These are phyloP conservation scores for Xestia rhomboidea DNA, from an alignment of 2,888 invertebrate genomes.

Conservation along the genomic window DNA sequence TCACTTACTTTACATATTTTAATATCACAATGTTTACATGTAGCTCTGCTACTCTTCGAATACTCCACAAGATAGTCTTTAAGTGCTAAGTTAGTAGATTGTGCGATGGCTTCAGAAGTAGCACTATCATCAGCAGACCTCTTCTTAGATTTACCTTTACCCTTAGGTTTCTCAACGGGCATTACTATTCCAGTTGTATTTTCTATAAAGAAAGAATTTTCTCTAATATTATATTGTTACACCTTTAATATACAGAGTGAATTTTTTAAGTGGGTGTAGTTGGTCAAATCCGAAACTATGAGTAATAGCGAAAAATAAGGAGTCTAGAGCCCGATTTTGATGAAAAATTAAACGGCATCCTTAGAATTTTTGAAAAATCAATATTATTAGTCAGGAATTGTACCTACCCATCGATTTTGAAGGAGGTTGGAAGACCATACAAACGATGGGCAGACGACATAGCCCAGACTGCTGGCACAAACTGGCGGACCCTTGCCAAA, in stretches of 20 bases:
- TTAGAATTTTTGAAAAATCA: too few species aligned
- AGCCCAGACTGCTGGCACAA: too few species aligned
- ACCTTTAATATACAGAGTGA: background rate
- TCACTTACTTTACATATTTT: conserved; percentile 94
- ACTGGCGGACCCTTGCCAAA: too few species aligned
- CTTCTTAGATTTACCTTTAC: conserved; percentile 87
- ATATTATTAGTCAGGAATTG: too few species aligned
- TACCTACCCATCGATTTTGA: too few species aligned
- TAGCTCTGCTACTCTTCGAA: conserved; percentile 95
- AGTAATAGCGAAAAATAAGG: too few species aligned
- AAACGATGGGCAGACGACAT: too few species aligned
- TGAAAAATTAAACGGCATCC: too few species aligned
- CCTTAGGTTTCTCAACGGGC: conserved; percentile 86
- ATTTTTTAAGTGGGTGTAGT: too few species aligned
- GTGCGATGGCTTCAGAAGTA: conserved; percentile 72
- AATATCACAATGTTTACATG: conserved; percentile 95
- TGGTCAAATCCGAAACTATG: too few species aligned
- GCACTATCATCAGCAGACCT: conserved; percentile 76
- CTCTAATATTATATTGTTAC: background rate
- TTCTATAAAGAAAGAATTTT: conserved; percentile 56
- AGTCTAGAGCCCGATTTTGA: too few species aligned
- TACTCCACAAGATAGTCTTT: conserved; percentile 95
- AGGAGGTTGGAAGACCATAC: too few species aligned
- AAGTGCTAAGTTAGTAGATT: conserved; percentile 71
- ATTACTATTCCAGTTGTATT: conserved; percentile 80